phyloP scores from a whole-genome alignment of 2,888 invertebrate genomes.

The Unio delphinus region DNA sequence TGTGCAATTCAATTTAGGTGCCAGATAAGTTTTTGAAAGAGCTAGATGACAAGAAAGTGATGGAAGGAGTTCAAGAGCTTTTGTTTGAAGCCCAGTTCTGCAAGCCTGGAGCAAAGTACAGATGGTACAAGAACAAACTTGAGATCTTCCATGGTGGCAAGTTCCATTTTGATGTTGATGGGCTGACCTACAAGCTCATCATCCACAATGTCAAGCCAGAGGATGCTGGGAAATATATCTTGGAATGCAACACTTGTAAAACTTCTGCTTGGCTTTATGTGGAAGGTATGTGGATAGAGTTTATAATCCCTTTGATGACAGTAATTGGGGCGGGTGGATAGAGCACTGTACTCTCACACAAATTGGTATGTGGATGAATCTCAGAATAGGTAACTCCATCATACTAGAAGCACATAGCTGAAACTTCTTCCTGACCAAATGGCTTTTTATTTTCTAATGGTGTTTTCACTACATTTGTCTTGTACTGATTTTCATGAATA shows the following conservation, averaged over 20 bases:
- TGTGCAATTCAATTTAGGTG: conserved; percentile 37
- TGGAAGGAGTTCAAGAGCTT: conserved; percentile 96
- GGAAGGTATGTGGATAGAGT: conserved; percentile 77
- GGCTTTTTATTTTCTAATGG: too few relatives aligned
- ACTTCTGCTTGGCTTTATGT: conserved; percentile 94
- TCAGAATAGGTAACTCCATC: too few relatives aligned
- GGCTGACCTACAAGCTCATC: conserved; percentile 90
- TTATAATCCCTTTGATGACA: too few relatives aligned
- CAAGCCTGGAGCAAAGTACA: conserved; percentile 83
- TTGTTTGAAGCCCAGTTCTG: conserved; percentile 95
- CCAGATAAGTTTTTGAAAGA: conserved; percentile 86
- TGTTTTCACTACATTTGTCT: too few relatives aligned
- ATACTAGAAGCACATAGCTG: too few relatives aligned
- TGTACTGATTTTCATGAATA: too few relatives aligned
- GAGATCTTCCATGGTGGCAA: conserved; percentile 97
- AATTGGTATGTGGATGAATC: too few relatives aligned
- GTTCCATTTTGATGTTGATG: conserved; percentile 93
- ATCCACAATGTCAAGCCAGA: conserved; percentile 94
- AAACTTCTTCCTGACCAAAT: too few relatives aligned
- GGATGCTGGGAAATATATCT: conserved; percentile 96
- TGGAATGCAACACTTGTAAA: conserved; percentile 84
- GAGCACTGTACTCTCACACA: too few relatives aligned
- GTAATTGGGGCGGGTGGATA: too few relatives aligned
- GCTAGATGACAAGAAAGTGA: conserved; percentile 93
- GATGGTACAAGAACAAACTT: conserved; percentile 77